Evolutionary conservation across 2,888 invertebrate genomes (phyloP).

Genomic region (Coleophora deauratella): DNA sequence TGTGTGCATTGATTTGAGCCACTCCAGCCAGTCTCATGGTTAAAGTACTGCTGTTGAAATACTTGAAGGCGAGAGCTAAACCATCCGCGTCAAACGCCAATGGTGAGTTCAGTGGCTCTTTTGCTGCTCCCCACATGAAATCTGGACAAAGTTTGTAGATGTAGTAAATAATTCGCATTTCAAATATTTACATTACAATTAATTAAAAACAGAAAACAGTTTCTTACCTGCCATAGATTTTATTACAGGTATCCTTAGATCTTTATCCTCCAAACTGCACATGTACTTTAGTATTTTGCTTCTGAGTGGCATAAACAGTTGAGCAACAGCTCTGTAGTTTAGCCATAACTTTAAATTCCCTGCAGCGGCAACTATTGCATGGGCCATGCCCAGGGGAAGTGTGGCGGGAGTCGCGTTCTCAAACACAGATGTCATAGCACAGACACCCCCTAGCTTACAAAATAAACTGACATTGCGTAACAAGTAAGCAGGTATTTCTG

Average conservation of each 20-base stretch:
- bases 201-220: too few relatives aligned
- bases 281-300: constrained; percentile 92
- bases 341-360: constrained; percentile 96
- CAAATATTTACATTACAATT: too few relatives aligned
- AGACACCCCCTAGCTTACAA: constrained; percentile 92
- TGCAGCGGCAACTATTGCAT: constrained; percentile 92
- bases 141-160: constrained; percentile 70
- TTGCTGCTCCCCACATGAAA: constrained; percentile 96
- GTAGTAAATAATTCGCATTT: too few relatives aligned
- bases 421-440: constrained; percentile 90
- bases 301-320: constrained; percentile 90
- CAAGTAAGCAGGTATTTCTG: constrained; percentile 92
- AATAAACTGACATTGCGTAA: constrained; percentile 94
- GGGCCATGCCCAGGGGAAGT: constrained; percentile 90
- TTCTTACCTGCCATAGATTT: constrained; percentile 91
- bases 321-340: constrained; percentile 91
- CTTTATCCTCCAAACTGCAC: constrained; percentile 94
- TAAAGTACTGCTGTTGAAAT: constrained; percentile 94
- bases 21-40: constrained; percentile 96
- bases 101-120: constrained; percentile 91
- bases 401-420: constrained; percentile 81
- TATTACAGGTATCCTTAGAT: constrained; percentile 89
- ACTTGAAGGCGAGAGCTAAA: constrained; percentile 94
- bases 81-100: constrained; percentile 92
- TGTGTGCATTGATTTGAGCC: constrained; percentile 95